These are phyloP conservation scores for Synanthedon formicaeformis DNA, from an alignment of 2,888 invertebrate species.

Conservation along the genomic window DNA sequence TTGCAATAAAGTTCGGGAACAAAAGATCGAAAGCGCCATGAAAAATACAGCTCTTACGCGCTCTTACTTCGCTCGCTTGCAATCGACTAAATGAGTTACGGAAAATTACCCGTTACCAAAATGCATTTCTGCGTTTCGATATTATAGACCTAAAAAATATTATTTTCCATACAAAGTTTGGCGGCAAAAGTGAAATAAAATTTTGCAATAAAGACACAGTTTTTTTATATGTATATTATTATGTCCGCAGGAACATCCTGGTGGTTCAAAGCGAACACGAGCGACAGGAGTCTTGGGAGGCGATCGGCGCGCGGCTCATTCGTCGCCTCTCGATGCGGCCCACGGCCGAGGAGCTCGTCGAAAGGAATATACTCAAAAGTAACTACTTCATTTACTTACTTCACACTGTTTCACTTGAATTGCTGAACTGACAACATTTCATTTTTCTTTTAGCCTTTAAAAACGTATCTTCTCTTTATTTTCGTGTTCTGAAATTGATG, in stretches of 20 bases:
- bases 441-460: neutral
- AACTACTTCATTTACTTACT: slow-evolving; percentile 24
- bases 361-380: slow-evolving; percentile 98
- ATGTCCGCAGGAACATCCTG: slow-evolving; percentile 81
- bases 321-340: slow-evolving; percentile 97
- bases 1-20: too few relatives aligned
- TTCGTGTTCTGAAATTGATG: neutral
- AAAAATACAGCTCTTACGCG: too few relatives aligned
- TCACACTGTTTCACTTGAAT: neutral
- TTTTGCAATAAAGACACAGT: slow-evolving; percentile 44
- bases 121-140: too few relatives aligned
- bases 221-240: slow-evolving; percentile 4
- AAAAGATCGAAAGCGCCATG: too few relatives aligned
- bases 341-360: slow-evolving; percentile 96
- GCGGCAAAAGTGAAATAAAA: neutral
- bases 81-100: too few relatives aligned
- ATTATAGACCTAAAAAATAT: too few relatives aligned
- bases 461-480: neutral
- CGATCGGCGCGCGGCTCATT: slow-evolving; percentile 92
- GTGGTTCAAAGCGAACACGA: slow-evolving; percentile 93
- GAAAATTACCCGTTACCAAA: too few relatives aligned
- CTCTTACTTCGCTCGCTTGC: too few relatives aligned
- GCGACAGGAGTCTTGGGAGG: slow-evolving; percentile 91
- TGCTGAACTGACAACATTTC: neutral
- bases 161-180: neutral